A percentile compares a stretch with the other conserved stretches of the same genome.
Evolutionary conservation across 2,888 invertebrate species (phyloP).

Genomic region (Tuberolachnus salignus): DNA sequence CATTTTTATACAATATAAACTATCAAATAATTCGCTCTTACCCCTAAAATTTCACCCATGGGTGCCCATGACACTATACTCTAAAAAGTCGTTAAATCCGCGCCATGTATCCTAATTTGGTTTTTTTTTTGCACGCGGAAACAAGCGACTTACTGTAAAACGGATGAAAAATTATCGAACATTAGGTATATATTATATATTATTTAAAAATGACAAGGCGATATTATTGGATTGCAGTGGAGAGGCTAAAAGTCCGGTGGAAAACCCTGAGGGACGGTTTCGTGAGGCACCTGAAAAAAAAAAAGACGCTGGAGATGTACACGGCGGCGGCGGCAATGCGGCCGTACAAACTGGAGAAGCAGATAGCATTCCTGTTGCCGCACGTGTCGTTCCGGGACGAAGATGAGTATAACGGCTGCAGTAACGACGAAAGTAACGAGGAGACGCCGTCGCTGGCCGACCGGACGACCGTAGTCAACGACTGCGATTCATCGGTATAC

Average conservation of each 20-base stretch:
- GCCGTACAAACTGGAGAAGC: conserved; percentile 57
- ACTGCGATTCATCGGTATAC: conserved; percentile 25
- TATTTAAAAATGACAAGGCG: too few species aligned
- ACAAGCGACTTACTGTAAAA: too few species aligned
- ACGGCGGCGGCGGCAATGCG: conserved; percentile 50
- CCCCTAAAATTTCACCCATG: too few species aligned
- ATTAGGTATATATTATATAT: too few species aligned
- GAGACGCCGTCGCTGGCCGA: conserved; percentile 22
- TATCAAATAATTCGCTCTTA: too few species aligned
- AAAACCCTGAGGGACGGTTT: conserved; percentile 57
- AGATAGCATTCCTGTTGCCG: conserved; percentile 55
- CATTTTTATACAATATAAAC: too few species aligned
- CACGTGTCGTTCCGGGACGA: conserved; percentile 54
- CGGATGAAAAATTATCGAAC: too few species aligned
- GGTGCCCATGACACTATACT: too few species aligned
- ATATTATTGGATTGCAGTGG: conserved; percentile 1
- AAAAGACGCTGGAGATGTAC: conserved; percentile 53
- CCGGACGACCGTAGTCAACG: conserved; percentile 11
- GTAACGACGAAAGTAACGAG: conserved; percentile 5
- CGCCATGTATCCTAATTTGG: too few species aligned
- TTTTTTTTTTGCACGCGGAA: too few species aligned
- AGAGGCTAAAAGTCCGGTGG: conserved; percentile 56
- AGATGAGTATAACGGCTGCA: conserved; percentile 31
- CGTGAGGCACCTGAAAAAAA: conserved; percentile 57
- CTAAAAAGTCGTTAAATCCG: too few species aligned